Evolutionary conservation across 2,113 vertebrate genomes (phyloP).

Genomic region (Pelecanoides urinatrix): DNA sequence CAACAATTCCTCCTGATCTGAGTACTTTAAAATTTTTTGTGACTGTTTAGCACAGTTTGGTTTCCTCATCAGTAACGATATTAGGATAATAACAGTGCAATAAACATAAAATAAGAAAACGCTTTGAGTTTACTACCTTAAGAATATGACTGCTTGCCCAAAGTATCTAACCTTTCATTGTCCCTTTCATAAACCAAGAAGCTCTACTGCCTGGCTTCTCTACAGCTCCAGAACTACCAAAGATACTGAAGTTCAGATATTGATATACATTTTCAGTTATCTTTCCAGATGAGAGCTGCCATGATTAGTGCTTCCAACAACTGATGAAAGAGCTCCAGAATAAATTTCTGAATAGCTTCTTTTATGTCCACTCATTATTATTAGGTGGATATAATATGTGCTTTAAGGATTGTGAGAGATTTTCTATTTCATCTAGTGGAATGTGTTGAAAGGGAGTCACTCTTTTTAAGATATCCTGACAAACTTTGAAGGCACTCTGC

Average conservation of each 20-base stretch:
- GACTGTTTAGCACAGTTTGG: conserved; percentile 59
- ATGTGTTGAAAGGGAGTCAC: neutral
- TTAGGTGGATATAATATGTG: neutral
- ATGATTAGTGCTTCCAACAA: neutral
- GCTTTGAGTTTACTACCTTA: neutral
- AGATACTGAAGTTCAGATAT: neutral
- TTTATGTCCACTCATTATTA: neutral
- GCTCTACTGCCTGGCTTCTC: neutral
- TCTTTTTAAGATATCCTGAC: neutral
- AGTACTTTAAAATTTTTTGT: conserved; percentile 64
- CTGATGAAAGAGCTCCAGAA: neutral
- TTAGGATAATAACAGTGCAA: conserved; percentile 47
- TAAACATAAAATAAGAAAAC: neutral
- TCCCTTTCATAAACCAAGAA: neutral
- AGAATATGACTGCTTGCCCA: neutral
- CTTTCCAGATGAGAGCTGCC: neutral
- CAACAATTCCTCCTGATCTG: conserved; percentile 60
- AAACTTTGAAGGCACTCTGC: neutral
- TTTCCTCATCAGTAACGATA: conserved; percentile 66
- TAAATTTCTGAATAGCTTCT: neutral
- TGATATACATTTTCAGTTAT: neutral
- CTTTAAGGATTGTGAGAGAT: neutral
- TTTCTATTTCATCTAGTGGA: neutral
- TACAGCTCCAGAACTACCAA: neutral
- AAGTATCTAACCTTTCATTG: neutral